Base-by-base conservation (phyloP, 1,140 invertebrate species). In the Diplogasteroides magnus region DNA sequence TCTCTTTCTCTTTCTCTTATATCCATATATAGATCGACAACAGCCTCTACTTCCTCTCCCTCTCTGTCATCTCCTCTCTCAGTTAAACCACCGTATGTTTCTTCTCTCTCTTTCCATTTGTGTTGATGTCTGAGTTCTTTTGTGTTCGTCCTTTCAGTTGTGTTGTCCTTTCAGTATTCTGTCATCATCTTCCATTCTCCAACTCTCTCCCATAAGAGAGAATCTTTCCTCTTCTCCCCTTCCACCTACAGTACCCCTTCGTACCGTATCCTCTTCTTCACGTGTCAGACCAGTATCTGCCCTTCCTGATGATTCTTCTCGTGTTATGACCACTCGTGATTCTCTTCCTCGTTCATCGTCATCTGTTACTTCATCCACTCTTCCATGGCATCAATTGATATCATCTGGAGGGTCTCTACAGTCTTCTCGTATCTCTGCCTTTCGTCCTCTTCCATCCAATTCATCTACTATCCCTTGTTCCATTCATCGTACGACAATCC, bases 361-460 rank as follows among this genome's bases (percentile, higher is more conserved):
- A n/a, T n/a, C n/a, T n/a, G n/a, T n/a, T n/a, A n/a, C n/a, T n/a
- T n/a, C n/a, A n/a, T n/a, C n/a, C n/a, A n/a, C n/a, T n/a, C n/a
- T n/a, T n/a, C n/a, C n/a, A n/a, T n/a, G n/a, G n/a, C n/a, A n/a
- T n/a, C n/a, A n/a, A n/a, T n/a, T n/a, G n/a, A n/a, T n/a, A n/a
- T n/a, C n/a, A n/a, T n/a, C n/a, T n/a, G n/a, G n/a, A n/a, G n/a
- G n/a, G n/a, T n/a, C n/a, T n/a, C n/a, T n/a, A n/a, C n/a, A n/a
- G n/a, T n/a, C n/a, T n/a, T n/a, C n/a, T 19, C 27, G 70, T n/a
- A 61, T 67, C 27, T 71, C 57, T 25, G 70, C 70, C 32, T 72
- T 72, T 27, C 57, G 70, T 19, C 58, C 70, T 25, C 64, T 57
- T 11, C 23, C 64, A 23, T 65, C 63, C 27, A 55, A 56, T 15